Percentiles rank a stretch among this genome's conserved stretches.
Evolutionary conservation across 2,888 invertebrate genomes (phyloP).

Genomic region (Cryptus viduatorius): DNA sequence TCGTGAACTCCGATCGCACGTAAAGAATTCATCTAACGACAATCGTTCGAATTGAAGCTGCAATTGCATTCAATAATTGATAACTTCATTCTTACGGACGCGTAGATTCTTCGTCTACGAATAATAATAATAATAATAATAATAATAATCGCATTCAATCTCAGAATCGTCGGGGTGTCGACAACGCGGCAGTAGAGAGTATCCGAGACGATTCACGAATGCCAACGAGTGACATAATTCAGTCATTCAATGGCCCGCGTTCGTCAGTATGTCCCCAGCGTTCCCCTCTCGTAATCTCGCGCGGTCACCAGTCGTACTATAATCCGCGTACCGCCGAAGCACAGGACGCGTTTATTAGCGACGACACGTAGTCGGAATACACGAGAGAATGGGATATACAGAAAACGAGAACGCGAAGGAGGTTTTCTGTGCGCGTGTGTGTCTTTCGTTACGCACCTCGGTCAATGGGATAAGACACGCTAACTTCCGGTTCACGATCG

Average conservation of each 20-base stretch:
- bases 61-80: constrained; percentile 43
- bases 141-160: constrained; percentile 54
- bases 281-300: constrained; percentile 19
- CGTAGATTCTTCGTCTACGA: constrained; percentile 3
- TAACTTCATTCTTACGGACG: not conserved
- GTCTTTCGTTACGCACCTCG: constrained; percentile 59
- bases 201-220: constrained; percentile 19
- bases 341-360: constrained; percentile 70
- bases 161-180: constrained; percentile 42
- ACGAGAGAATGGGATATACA: constrained; percentile 7
- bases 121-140: constrained; percentile 60
- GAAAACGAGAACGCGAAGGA: constrained; percentile 32
- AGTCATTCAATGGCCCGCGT: constrained; percentile 39
- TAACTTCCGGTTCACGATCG: constrained; percentile 67
- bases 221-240: constrained; percentile 54
- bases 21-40: too few relatives aligned
- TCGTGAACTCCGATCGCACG: too few relatives aligned
- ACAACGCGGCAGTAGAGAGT: not conserved
- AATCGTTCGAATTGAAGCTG: not conserved
- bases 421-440: not conserved
- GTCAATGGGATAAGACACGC: constrained; percentile 71
- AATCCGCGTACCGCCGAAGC: constrained; percentile 36
- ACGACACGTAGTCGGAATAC: constrained; percentile 31
- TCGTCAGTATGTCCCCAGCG: constrained; percentile 3
- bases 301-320: constrained; percentile 19